These are phyloP conservation scores for Urocynchramus pylzowi DNA, from an alignment of 2,113 vertebrate species.

Conservation along the genomic window DNA sequence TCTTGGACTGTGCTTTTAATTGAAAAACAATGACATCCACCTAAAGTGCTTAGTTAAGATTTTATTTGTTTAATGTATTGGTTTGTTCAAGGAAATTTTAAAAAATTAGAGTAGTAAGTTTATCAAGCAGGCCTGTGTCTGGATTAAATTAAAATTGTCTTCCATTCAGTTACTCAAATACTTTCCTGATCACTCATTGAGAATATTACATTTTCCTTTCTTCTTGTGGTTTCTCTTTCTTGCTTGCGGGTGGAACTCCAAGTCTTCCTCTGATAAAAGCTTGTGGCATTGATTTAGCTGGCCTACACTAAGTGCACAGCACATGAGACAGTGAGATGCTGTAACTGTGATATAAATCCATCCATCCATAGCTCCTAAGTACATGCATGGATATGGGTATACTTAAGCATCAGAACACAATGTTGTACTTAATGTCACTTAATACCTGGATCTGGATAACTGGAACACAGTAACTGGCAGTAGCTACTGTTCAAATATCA, in stretches of 20 bases:
- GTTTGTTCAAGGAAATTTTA: not conserved
- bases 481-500: not conserved
- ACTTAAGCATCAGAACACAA: not conserved
- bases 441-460: not conserved
- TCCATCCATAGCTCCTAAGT: not conserved
- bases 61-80: not conserved
- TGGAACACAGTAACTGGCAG: not conserved
- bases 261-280: slow-evolving; percentile 10
- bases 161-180: slow-evolving; percentile 42
- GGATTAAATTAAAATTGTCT: slow-evolving; percentile 42
- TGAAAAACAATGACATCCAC: not conserved
- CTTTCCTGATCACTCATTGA: slow-evolving; percentile 46
- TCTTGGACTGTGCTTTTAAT: not conserved
- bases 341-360: not conserved
- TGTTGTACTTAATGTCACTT: not conserved
- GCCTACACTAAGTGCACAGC: not conserved
- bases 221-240: slow-evolving; percentile 21
- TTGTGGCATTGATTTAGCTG: not conserved
- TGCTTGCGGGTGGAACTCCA: slow-evolving; percentile 2
- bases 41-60: not conserved
- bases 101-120: not conserved
- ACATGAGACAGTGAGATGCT: not conserved
- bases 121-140: slow-evolving; percentile 28
- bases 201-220: not conserved
- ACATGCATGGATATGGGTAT: not conserved